Evolutionary conservation across 1,140 invertebrate genomes (phyloP).

Genomic region (Dryas iulia): DNA sequence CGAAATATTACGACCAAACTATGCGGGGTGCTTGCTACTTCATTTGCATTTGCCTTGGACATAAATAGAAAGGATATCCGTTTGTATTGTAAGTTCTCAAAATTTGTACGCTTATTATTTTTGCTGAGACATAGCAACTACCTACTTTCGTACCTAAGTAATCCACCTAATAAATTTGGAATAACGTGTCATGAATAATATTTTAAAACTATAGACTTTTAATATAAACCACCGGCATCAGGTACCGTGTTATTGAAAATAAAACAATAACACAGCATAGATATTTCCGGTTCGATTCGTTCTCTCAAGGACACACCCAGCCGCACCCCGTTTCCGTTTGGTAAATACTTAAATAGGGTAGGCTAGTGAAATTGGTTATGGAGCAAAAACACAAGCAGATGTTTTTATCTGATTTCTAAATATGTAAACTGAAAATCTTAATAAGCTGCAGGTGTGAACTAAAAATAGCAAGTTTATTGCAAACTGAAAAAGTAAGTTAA

Average conservation of each 20-base stretch:
- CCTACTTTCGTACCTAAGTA: no score
- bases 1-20: slow-evolving; percentile 49
- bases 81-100: slow-evolving; percentile 45
- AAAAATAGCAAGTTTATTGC: background rate
- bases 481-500: background rate
- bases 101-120: slow-evolving; percentile 22
- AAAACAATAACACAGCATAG: slow-evolving; percentile 50
- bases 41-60: slow-evolving; percentile 63
- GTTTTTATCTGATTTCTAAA: slow-evolving; percentile 19
- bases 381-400: slow-evolving; percentile 46
- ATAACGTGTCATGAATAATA: no score
- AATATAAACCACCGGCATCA: background rate
- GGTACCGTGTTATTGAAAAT: slow-evolving; percentile 21
- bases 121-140: no score
- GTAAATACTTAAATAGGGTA: slow-evolving; percentile 36
- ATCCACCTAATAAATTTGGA: no score
- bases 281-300: slow-evolving; percentile 57
- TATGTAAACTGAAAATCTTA: background rate
- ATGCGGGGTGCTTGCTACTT: slow-evolving; percentile 49
- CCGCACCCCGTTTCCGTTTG: slow-evolving; percentile 66
- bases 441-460: background rate
- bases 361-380: slow-evolving; percentile 26
- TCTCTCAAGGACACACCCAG: slow-evolving; percentile 65
- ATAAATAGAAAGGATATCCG: slow-evolving; percentile 75
- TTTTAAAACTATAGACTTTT: no score